A percentile compares a stretch with the other conserved stretches of the same genome.
Conservation (phyloP, 92 coral and sea anemone species). For the Bergia puertoricense region DNA sequence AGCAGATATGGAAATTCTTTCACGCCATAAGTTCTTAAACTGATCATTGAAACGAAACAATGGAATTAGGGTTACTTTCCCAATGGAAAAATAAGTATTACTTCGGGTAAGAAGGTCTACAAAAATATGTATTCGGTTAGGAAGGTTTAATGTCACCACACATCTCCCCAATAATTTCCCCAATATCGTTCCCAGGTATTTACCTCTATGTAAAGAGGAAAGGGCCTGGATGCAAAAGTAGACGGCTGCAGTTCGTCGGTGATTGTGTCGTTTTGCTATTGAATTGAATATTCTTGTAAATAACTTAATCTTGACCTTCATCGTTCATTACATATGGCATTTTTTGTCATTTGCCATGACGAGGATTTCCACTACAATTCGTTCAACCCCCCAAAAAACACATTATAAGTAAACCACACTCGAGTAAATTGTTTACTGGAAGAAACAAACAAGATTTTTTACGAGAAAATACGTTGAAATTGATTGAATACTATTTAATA, state of each 20-base stretch:
- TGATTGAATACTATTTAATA: slow-evolving; percentile 22
- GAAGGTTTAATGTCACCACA: too few relatives aligned
- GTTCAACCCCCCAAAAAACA: neutral
- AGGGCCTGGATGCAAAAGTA: too few relatives aligned
- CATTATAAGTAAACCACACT: neutral
- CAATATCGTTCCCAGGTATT: neutral
- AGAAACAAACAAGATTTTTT: slow-evolving; percentile 3
- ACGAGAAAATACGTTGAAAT: slow-evolving; percentile 14
- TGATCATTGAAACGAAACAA: neutral
- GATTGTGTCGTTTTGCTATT: neutral
- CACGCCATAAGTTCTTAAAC: neutral
- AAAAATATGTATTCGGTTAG: too few relatives aligned
- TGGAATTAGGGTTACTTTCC: neutral
- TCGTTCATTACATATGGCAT: neutral
- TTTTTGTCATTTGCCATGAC: neutral
- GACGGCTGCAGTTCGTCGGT: neutral
- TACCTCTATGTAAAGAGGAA: too few relatives aligned
- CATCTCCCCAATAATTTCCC: too few relatives aligned
- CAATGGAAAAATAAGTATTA: neutral
- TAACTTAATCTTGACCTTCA: neutral
- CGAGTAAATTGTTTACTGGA: neutral
- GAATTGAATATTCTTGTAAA: slow-evolving; percentile 2
- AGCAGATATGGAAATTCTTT: neutral
- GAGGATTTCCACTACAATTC: neutral
- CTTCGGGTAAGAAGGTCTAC: too few relatives aligned